Percentiles rank a stretch among this genome's conserved stretches.
These are phyloP conservation scores for Orthosia gracilis DNA, from an alignment of 2,888 invertebrate genomes.

Conservation along the genomic window DNA sequence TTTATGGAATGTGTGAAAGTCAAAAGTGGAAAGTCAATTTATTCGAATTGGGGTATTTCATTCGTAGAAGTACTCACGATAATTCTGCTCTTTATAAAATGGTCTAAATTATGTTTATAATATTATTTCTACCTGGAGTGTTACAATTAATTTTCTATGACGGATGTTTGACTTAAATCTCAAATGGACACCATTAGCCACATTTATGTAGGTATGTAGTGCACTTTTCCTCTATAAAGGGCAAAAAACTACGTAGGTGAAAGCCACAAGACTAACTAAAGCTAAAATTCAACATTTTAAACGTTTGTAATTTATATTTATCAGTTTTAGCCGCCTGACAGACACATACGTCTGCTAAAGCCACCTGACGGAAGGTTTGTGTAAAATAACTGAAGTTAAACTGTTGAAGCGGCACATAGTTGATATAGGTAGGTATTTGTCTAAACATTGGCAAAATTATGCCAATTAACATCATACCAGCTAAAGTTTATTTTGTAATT, in stretches of 20 bases:
- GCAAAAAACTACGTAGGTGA: background rate
- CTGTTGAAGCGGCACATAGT: background rate
- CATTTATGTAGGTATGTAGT: too few relatives aligned
- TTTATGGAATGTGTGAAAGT: too few relatives aligned
- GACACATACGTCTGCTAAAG: slow-evolving; percentile 3
- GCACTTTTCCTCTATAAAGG: too few relatives aligned
- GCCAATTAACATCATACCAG: background rate
- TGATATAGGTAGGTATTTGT: background rate
- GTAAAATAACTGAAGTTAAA: slow-evolving; percentile 15
- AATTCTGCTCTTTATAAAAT: too few relatives aligned
- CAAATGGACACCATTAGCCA: background rate
- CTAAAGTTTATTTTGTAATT: background rate
- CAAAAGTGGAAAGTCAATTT: too few relatives aligned
- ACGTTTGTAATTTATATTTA: slow-evolving; percentile 37
- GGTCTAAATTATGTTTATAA: too few relatives aligned
- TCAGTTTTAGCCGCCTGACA: slow-evolving; percentile 18
- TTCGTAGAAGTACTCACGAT: too few relatives aligned
- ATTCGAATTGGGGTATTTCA: too few relatives aligned
- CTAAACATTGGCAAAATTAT: background rate
- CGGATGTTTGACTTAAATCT: background rate
- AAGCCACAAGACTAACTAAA: background rate
- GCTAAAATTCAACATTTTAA: slow-evolving; percentile 15
- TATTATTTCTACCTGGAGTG: too few relatives aligned
- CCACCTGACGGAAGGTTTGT: slow-evolving; percentile 14
- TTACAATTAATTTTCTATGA: too few relatives aligned